phyloP scores from a whole-genome alignment of 2,888 invertebrate species.

The Brachyptera risi region DNA sequence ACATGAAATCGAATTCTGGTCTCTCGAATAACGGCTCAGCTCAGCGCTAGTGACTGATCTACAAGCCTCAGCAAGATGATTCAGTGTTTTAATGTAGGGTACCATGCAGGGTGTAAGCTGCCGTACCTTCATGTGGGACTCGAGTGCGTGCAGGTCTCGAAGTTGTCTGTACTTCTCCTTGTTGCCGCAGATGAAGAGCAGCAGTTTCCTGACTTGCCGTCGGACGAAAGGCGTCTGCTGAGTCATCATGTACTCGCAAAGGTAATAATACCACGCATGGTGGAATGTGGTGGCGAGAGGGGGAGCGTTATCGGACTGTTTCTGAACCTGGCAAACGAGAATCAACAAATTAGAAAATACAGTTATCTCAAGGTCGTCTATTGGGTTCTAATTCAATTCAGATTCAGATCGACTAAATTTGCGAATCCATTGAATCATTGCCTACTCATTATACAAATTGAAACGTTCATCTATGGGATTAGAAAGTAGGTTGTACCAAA shows the following conservation, averaged over 20 bases:
- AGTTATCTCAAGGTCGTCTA: too few relatives aligned
- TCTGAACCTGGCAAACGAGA: slow-evolving; percentile 41
- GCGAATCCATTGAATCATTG: too few relatives aligned
- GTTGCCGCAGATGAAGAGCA: slow-evolving; percentile 89
- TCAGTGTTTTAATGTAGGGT: slow-evolving; percentile 22
- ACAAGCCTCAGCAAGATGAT: too few relatives aligned
- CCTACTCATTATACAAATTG: too few relatives aligned
- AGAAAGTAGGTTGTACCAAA: too few relatives aligned
- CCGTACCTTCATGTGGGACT: slow-evolving; percentile 76
- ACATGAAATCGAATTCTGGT: too few relatives aligned
- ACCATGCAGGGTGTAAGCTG: not conserved
- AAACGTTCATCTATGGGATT: too few relatives aligned
- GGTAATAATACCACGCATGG: slow-evolving; percentile 66
- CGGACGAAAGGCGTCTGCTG: slow-evolving; percentile 82
- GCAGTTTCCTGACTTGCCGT: slow-evolving; percentile 85
- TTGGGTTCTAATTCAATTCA: too few relatives aligned
- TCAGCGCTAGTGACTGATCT: too few relatives aligned
- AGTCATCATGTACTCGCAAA: slow-evolving; percentile 95
- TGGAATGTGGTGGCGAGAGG: slow-evolving; percentile 38
- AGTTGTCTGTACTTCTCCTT: slow-evolving; percentile 93
- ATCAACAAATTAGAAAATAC: too few relatives aligned
- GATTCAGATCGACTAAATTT: too few relatives aligned
- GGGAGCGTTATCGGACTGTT: slow-evolving; percentile 36
- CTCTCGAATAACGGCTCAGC: too few relatives aligned
- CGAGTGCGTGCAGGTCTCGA: slow-evolving; percentile 88